phyloP scores from a whole-genome alignment of 2,113 vertebrate genomes.

The Strix uralensis region DNA sequence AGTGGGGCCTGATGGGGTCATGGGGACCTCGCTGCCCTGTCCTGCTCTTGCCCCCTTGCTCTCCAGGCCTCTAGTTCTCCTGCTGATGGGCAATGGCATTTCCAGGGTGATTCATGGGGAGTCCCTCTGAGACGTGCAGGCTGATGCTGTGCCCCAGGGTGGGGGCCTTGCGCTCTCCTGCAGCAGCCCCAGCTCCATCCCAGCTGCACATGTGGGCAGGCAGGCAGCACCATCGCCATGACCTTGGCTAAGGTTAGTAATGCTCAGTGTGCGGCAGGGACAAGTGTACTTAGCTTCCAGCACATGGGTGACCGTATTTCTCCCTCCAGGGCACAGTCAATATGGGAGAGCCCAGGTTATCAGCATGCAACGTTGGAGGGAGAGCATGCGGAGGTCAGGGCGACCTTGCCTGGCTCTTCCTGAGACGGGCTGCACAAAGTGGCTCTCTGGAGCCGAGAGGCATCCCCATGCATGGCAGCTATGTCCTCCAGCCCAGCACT shows the following conservation, averaged over 20 bases:
- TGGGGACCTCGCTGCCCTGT: neutral
- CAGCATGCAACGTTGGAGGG: neutral
- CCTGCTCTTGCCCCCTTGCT: neutral
- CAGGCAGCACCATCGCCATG: neutral
- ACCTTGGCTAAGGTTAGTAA: slow-evolving; percentile 10
- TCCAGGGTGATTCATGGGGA: neutral
- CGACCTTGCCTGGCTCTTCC: slow-evolving; percentile 25
- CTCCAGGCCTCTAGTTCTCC: neutral
- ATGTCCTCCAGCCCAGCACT: neutral
- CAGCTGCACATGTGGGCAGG: accelerated
- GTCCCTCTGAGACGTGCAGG: neutral
- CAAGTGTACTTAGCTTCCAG: neutral
- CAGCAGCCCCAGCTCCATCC: neutral
- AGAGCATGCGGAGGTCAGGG: neutral
- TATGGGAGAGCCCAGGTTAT: slow-evolving; percentile 15
- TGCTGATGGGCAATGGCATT: neutral
- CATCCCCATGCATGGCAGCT: neutral
- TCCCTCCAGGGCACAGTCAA: neutral
- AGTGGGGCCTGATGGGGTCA: neutral
- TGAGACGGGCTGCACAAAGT: neutral
- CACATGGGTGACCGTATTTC: neutral
- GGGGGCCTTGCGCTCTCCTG: neutral
- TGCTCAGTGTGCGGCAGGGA: neutral
- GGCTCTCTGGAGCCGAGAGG: neutral
- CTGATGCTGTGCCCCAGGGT: neutral